Conservation (phyloP, 2,888 invertebrate genomes). For the Steromphala cineraria region DNA sequence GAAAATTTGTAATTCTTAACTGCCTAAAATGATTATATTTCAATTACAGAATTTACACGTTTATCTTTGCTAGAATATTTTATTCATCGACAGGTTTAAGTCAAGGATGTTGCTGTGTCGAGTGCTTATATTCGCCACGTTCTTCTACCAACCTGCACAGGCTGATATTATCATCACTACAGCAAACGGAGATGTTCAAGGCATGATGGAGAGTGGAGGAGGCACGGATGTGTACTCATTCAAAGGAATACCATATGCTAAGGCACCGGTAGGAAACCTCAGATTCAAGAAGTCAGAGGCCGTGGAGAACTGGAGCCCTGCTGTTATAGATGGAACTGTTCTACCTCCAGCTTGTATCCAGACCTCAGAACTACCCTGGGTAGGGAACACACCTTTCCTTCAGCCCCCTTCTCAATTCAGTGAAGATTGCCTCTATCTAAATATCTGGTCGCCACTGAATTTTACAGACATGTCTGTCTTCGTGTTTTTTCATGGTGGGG, state of each 20-base stretch:
- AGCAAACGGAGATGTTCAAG: not conserved
- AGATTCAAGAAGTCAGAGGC: not conserved
- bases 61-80: too few species aligned
- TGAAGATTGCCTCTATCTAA: constrained; percentile 95
- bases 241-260: not conserved
- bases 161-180: not conserved
- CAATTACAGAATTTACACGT: too few species aligned
- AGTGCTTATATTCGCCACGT: not conserved
- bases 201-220: not conserved
- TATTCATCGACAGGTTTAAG: too few species aligned
- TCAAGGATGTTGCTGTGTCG: too few species aligned
- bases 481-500: constrained; percentile 95
- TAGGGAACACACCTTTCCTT: not conserved
- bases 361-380: not conserved
- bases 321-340: not conserved
- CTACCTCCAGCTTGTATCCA: not conserved
- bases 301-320: not conserved
- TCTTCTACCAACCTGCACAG: not conserved
- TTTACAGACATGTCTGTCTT: constrained; percentile 68
- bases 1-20: too few species aligned
- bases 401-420: constrained; percentile 82
- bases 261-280: not conserved
- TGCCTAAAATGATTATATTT: too few species aligned
- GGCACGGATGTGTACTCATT: not conserved
- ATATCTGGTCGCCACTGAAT: constrained; percentile 88